Evolutionary conservation across 2,113 vertebrate genomes (phyloP).

Genomic region (Barnardius zonarius): DNA sequence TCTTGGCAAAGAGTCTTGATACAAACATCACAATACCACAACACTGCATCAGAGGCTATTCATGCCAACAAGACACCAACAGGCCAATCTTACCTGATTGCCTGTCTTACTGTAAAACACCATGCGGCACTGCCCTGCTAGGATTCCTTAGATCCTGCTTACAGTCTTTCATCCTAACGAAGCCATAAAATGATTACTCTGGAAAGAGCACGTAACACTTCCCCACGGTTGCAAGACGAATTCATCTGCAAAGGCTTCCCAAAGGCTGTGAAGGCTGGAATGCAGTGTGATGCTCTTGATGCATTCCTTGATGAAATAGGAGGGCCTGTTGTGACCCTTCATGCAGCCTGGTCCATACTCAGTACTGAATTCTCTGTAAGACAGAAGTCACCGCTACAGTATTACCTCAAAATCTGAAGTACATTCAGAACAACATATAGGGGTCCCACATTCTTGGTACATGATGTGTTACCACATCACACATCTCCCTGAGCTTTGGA

Average conservation of each 20-base stretch:
- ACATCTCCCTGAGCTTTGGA: neutral
- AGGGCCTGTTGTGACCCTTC: neutral
- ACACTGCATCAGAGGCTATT: neutral
- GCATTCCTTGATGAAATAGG: neutral
- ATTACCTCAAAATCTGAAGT: neutral
- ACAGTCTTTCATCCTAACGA: neutral
- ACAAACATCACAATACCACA: neutral
- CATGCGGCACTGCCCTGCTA: rapidly evolving
- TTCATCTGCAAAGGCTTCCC: neutral
- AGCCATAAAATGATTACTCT: neutral
- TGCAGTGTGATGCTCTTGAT: neutral
- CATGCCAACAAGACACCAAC: neutral
- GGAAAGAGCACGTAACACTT: neutral
- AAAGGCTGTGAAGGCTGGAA: neutral
- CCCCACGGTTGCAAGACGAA: no score
- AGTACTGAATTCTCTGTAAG: neutral
- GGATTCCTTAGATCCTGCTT: neutral
- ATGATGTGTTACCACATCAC: neutral
- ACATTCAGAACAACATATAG: neutral
- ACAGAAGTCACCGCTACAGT: neutral
- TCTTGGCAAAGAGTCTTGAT: neutral
- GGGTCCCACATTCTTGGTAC: neutral
- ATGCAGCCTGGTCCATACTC: neutral
- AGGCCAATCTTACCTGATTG: neutral
- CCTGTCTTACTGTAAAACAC: neutral